A percentile compares a stretch with the other conserved stretches of the same genome.
These are phyloP conservation scores for Botia almorhae DNA, from an alignment of 2,797 vertebrate species.

Conservation along the genomic window DNA sequence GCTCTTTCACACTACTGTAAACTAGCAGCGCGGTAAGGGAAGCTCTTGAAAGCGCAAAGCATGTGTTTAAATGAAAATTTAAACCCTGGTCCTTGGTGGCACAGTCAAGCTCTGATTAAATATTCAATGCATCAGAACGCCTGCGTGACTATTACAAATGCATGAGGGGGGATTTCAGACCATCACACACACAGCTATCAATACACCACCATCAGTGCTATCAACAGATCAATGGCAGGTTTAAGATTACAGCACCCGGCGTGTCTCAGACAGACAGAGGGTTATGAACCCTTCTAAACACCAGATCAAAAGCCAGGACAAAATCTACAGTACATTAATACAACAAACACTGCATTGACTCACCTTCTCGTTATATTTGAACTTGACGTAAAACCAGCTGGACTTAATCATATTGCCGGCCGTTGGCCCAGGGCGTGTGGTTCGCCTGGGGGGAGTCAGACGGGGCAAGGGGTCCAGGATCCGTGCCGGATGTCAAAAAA, in stretches of 20 bases:
- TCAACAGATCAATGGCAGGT: conserved; percentile 34
- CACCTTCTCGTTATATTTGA: conserved; percentile 98
- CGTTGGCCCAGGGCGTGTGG: conserved; percentile 2
- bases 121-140: conserved; percentile 45
- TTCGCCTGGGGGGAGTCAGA: conserved; percentile 4
- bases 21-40: background rate
- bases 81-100: conserved; percentile 2
- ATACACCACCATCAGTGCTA: conserved; percentile 14
- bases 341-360: conserved; percentile 61
- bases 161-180: conserved; percentile 28
- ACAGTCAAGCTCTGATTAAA: conserved; percentile 39
- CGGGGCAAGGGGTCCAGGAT: background rate
- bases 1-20: background rate
- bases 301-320: background rate
- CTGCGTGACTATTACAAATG: conserved; percentile 2
- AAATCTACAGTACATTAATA: conserved; percentile 2
- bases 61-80: conserved; percentile 32
- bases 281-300: conserved; percentile 18
- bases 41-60: background rate
- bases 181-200: background rate
- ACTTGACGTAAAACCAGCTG: conserved; percentile 98
- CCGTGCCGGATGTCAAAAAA: conserved; percentile 27
- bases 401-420: conserved; percentile 91
- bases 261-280: background rate
- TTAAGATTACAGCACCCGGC: conserved; percentile 23